Percentiles rank a stretch among this genome's conserved stretches.
Evolutionary conservation across 2,113 vertebrate species (phyloP).

Genomic region (Archocentrus centrarchus): DNA sequence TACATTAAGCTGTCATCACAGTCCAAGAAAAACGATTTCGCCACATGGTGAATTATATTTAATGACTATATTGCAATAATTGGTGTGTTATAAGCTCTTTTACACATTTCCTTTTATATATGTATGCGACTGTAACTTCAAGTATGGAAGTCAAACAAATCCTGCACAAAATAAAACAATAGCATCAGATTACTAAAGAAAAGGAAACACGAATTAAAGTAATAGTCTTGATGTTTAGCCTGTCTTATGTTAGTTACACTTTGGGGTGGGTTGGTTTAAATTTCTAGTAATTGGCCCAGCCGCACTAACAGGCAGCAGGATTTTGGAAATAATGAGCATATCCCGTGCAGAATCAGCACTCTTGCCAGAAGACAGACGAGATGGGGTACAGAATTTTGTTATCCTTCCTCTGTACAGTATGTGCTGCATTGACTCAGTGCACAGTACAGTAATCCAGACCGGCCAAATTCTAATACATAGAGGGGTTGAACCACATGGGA

Average conservation of each 20-base stretch:
- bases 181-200: too few relatives aligned
- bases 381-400: not conserved
- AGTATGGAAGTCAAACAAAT: too few relatives aligned
- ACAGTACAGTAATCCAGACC: not conserved
- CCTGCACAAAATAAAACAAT: too few relatives aligned
- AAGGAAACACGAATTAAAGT: not conserved
- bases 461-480: not conserved
- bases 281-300: not conserved
- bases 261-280: not conserved
- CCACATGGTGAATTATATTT: not conserved
- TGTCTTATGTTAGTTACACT: not conserved
- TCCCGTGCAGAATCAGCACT: not conserved
- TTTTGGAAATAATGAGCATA: constrained; percentile 27
- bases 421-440: not conserved
- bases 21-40: not conserved
- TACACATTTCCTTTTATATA: not conserved
- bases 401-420: not conserved
- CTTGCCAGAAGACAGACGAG: not conserved
- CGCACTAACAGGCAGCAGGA: not conserved
- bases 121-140: too few relatives aligned
- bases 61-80: not conserved
- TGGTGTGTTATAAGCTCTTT: not conserved
- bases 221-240: not conserved
- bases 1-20: not conserved
- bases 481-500: not conserved